Conservation (phyloP, 92 coral and sea anemone genomes). For the Umimayanthus kanabou region DNA sequence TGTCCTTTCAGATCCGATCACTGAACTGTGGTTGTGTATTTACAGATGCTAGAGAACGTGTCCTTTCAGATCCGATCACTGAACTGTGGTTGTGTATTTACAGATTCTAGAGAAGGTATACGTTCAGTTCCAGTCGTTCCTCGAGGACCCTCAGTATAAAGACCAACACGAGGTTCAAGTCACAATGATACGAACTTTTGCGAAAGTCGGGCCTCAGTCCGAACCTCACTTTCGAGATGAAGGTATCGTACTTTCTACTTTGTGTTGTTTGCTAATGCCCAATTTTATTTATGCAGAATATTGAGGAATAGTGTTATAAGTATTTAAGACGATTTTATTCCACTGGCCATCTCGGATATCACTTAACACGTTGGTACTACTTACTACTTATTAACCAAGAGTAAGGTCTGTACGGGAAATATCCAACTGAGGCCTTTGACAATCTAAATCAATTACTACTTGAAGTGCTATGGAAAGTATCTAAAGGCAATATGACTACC, state of each 20-base stretch:
- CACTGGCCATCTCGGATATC: too few species aligned
- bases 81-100: background rate
- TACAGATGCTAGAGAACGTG: constrained; percentile 54
- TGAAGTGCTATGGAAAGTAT: too few species aligned
- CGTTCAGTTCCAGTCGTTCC: constrained; percentile 96
- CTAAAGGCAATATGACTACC: too few species aligned
- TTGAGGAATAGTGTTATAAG: too few species aligned
- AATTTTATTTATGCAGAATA: background rate
- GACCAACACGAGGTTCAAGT: constrained; percentile 94
- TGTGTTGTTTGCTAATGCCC: background rate
- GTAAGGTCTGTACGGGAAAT: too few species aligned
- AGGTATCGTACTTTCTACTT: constrained; percentile 51
- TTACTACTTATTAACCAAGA: too few species aligned
- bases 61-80: background rate
- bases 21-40: background rate
- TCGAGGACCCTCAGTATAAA: constrained; percentile 94
- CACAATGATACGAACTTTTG: constrained; percentile 94
- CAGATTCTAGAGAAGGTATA: constrained; percentile 96
- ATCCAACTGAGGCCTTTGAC: too few species aligned
- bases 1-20: constrained; percentile 1
- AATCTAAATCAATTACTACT: too few species aligned
- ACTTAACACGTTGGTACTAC: too few species aligned
- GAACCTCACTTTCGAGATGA: constrained; percentile 98
- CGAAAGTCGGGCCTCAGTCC: constrained; percentile 97
- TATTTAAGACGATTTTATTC: background rate